These are phyloP conservation scores for Nemapogon koenigi DNA, from an alignment of 2,888 invertebrate species.

Conservation along the genomic window DNA sequence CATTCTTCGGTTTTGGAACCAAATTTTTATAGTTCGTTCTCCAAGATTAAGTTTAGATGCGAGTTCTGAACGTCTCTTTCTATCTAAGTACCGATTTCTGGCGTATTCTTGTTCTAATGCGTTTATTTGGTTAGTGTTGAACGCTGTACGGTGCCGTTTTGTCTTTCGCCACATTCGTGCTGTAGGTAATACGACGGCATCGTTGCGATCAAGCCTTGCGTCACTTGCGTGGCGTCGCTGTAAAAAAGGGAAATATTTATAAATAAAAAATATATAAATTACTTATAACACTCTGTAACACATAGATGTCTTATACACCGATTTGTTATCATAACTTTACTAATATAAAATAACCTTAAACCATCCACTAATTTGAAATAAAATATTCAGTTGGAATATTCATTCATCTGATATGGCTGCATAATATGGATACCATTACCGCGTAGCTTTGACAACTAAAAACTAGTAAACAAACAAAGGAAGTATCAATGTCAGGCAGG, in stretches of 20 bases:
- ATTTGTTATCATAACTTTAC: neutral
- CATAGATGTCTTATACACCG: neutral
- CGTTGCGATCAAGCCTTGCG: neutral
- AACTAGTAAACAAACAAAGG: no score
- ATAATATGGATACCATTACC: no score
- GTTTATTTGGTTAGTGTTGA: constrained; percentile 76
- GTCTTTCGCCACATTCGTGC: constrained; percentile 10
- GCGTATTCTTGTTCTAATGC: constrained; percentile 79
- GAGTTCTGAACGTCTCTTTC: constrained; percentile 75
- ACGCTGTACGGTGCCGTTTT: constrained; percentile 79
- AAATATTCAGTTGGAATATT: no score
- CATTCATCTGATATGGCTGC: no score
- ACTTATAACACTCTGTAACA: neutral
- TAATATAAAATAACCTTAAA: no score
- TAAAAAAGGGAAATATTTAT: no score
- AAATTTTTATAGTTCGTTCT: constrained; percentile 72
- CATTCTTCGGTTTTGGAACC: constrained; percentile 86
- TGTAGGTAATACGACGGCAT: constrained; percentile 6
- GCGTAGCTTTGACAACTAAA: no score
- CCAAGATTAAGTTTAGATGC: constrained; percentile 63
- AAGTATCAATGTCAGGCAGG: no score
- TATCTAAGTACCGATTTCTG: constrained; percentile 71
- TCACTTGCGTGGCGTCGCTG: neutral
- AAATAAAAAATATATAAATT: neutral
- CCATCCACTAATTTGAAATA: no score